phyloP scores from a whole-genome alignment of 92 coral and sea anemone genomes.

The Scolanthus callimorphus region DNA sequence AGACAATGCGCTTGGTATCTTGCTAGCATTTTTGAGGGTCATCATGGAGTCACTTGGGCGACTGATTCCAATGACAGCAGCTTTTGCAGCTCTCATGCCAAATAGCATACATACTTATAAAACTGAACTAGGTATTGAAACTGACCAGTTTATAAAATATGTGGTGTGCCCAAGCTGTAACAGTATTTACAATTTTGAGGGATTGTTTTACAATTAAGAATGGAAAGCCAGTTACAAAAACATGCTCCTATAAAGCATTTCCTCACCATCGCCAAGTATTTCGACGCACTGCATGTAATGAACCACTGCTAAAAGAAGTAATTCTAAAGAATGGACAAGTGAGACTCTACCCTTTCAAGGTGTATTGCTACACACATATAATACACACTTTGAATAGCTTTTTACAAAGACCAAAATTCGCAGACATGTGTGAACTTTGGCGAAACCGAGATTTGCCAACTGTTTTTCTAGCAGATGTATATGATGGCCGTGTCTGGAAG shows the following conservation, averaged over 20 bases:
- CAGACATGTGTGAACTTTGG: slow-evolving; percentile 43
- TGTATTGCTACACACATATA: slow-evolving; percentile 41
- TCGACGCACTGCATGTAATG: slow-evolving; percentile 22
- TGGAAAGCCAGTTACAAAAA: slow-evolving; percentile 25
- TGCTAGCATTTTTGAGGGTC: slow-evolving; percentile 27
- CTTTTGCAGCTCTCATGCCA: slow-evolving; percentile 19
- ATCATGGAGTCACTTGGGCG: slow-evolving; percentile 36
- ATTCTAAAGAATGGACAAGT: slow-evolving; percentile 5
- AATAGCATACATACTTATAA: neutral
- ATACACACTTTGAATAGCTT: slow-evolving; percentile 17
- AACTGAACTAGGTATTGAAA: slow-evolving; percentile 8
- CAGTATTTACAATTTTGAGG: slow-evolving; percentile 15
- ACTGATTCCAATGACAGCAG: slow-evolving; percentile 31
- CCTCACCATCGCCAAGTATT: slow-evolving; percentile 25
- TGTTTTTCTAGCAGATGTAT: slow-evolving; percentile 18
- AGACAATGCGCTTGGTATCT: slow-evolving; percentile 62
- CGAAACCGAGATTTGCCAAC: slow-evolving; percentile 3
- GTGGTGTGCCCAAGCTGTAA: slow-evolving; percentile 21
- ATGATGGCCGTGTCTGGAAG: slow-evolving; percentile 46
- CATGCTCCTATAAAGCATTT: slow-evolving; percentile 3
- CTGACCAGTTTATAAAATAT: slow-evolving; percentile 16
- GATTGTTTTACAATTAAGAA: slow-evolving; percentile 6
- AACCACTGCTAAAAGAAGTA: slow-evolving; percentile 27
- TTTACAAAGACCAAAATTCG: slow-evolving; percentile 21
- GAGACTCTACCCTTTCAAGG: slow-evolving; percentile 46